phyloP scores from a whole-genome alignment of 2,888 invertebrate species.

The Lucinisca nassula region DNA sequence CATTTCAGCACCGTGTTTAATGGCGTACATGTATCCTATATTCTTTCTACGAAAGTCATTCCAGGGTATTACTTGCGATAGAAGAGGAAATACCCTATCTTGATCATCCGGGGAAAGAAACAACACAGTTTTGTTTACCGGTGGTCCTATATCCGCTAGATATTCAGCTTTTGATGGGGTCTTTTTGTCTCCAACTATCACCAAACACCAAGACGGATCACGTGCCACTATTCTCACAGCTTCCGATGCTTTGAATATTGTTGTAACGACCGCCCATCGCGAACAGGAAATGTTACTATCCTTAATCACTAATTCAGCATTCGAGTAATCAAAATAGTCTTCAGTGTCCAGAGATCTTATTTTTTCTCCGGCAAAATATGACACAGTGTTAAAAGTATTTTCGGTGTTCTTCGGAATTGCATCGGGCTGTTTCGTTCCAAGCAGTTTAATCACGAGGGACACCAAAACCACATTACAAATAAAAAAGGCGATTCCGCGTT shows the following conservation, averaged over 20 bases:
- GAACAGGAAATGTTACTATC: background rate
- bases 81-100: background rate
- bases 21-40: slow-evolving; percentile 52
- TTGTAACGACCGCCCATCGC: slow-evolving; percentile 28
- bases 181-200: slow-evolving; percentile 21
- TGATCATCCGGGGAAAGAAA: slow-evolving; percentile 22
- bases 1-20: slow-evolving; percentile 27
- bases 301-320: too few species aligned
- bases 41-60: slow-evolving; percentile 40
- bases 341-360: too few species aligned
- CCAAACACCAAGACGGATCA: slow-evolving; percentile 8
- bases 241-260: slow-evolving; percentile 8
- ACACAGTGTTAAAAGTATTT: too few species aligned
- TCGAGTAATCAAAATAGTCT: too few species aligned
- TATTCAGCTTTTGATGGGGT: background rate
- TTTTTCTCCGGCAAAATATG: too few species aligned
- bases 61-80: slow-evolving; percentile 23
- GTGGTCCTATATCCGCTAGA: background rate
- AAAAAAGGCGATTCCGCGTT: too few species aligned
- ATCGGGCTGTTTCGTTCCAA: too few species aligned
- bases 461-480: too few species aligned
- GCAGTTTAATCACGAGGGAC: too few species aligned
- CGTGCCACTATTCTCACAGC: background rate
- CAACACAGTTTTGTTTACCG: background rate
- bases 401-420: too few species aligned